Conservation (phyloP, 2,797 vertebrate genomes). For the Scarus forsteni region DNA sequence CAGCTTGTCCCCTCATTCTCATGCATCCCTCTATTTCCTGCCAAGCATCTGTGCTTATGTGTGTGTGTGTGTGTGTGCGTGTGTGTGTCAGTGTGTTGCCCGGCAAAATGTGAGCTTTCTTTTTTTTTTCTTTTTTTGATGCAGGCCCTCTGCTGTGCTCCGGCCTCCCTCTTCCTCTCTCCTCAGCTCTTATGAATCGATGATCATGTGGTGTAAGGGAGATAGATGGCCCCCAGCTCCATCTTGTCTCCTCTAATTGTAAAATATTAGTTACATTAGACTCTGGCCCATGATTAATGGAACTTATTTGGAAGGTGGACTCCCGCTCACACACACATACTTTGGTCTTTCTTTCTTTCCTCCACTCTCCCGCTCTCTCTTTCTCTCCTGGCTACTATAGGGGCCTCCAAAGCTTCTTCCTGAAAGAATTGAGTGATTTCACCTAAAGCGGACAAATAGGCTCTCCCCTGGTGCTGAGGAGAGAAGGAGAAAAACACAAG, state of each 20-base stretch:
- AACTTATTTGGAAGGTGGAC: constrained; percentile 99
- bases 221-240: constrained; percentile 99
- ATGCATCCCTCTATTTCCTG: constrained; percentile 55
- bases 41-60: constrained; percentile 54
- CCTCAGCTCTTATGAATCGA: constrained; percentile 98
- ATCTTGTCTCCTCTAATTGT: constrained; percentile 99
- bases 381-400: constrained; percentile 45
- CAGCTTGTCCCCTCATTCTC: constrained; percentile 58
- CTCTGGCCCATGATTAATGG: constrained; percentile 99
- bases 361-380: constrained; percentile 25
- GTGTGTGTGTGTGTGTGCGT: constrained; percentile 44
- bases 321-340: constrained; percentile 79
- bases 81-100: constrained; percentile 36
- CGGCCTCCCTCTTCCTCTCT: constrained; percentile 82
- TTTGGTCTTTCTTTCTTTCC: constrained; percentile 23
- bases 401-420: constrained; percentile 93
- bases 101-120: background rate
- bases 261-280: constrained; percentile 99
- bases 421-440: constrained; percentile 98
- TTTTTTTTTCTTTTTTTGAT: constrained; percentile 4
- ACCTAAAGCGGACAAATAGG: constrained; percentile 97
- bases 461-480: constrained; percentile 85
- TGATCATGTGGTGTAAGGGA: constrained; percentile 99
- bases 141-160: constrained; percentile 67
- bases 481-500: constrained; percentile 57